These are phyloP conservation scores for Oceanodroma tethys DNA, from an alignment of 2,113 vertebrate species.

Conservation along the genomic window DNA sequence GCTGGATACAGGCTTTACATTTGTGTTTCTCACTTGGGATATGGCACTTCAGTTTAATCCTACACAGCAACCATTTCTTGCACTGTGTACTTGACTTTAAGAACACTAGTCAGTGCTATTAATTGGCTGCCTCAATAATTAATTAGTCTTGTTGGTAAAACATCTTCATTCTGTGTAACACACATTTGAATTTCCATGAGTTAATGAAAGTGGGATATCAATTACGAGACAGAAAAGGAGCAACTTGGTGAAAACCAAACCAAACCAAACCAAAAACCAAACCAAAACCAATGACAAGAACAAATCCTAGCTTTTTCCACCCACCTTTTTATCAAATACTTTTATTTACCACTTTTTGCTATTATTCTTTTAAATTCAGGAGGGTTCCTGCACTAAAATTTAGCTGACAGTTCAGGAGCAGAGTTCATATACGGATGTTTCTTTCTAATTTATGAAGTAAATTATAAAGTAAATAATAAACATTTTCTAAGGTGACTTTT, in stretches of 20 bases:
- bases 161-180: background rate
- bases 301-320: background rate
- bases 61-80: background rate
- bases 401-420: background rate
- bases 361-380: background rate
- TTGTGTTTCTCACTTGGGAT: background rate
- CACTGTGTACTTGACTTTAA: background rate
- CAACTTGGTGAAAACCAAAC: background rate
- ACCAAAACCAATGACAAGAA: background rate
- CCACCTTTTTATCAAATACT: background rate
- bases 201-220: background rate
- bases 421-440: background rate
- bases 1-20: background rate
- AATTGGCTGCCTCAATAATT: background rate
- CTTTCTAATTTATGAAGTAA: background rate
- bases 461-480: background rate
- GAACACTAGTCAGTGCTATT: background rate
- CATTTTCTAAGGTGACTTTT: background rate
- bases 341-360: background rate
- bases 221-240: background rate
- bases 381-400: background rate
- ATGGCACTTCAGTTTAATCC: rapidly evolving
- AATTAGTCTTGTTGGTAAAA: constrained; percentile 10
- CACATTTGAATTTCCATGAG: background rate
- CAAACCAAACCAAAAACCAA: background rate